Evolutionary conservation across 2,113 vertebrate species (phyloP).

Genomic region (Elgaria multicarinata): DNA sequence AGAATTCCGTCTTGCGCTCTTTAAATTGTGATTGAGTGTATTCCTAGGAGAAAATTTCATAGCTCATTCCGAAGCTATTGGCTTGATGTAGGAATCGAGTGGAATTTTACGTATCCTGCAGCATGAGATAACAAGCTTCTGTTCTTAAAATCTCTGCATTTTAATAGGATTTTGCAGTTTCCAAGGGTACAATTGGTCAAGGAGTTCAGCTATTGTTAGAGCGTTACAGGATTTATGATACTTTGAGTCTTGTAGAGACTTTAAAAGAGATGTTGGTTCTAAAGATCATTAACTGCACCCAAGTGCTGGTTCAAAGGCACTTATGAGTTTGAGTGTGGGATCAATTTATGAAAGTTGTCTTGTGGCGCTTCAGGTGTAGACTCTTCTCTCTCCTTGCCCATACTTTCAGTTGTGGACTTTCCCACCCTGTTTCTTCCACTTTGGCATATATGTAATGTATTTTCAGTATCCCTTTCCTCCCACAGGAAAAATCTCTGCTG

Average conservation of each 20-base stretch:
- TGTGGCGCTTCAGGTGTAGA: not conserved
- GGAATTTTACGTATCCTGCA: not conserved
- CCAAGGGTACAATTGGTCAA: constrained; percentile 11
- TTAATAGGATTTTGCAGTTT: constrained; percentile 13
- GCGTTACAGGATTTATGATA: not conserved
- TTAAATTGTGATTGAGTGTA: not conserved
- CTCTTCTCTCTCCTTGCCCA: not conserved
- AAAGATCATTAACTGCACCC: not conserved
- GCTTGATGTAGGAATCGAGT: not conserved
- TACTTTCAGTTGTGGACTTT: not conserved
- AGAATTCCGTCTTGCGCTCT: not conserved
- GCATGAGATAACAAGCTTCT: not conserved
- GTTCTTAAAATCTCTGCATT: not conserved
- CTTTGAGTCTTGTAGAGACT: not conserved
- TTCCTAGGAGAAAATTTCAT: not conserved
- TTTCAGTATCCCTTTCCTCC: not conserved
- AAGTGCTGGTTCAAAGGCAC: not conserved
- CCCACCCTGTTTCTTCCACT: not conserved
- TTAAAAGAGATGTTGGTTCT: constrained; percentile 4
- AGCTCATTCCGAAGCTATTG: not conserved
- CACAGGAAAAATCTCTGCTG: not conserved
- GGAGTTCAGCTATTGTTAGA: not conserved
- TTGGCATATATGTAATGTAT: not conserved
- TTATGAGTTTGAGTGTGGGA: not conserved
- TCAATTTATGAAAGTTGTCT: not conserved